Evolutionary conservation across 2,888 invertebrate species (phyloP), one percentile per base, ranked within the genome.

Genomic region (Archips xylosteana): DNA sequence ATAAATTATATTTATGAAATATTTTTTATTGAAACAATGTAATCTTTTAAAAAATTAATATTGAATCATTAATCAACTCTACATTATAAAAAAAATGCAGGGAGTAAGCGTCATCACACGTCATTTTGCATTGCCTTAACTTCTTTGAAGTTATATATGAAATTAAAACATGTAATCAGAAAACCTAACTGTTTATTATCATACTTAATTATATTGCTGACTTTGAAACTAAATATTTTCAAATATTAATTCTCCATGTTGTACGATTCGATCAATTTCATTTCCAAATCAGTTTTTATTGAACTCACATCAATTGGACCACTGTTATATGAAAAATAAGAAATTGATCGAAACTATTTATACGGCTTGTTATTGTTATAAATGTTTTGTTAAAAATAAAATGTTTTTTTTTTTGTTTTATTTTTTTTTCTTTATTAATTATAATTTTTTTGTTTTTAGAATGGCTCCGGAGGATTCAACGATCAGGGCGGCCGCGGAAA

Each of bases 401-500:
- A 83, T 81, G 79, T 88, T 89, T 87, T 71, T 85, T 89, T 88
- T 80, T 59, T 78, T 84, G 83, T 85, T 79, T 76, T 71, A 80
- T 81, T 85, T 85, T 84, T 81, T 80, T 81, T 79, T 83, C 81
- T 85, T 81, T 90, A 84, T 88, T 89, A 87, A 91, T 91, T 89
- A 92, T 92, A 94, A 95, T 93, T 94, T 95, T 95, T 95, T 96
- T 95, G 92, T 96, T 97, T 96, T 95, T 95, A 98, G 98, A 98
- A 97, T 96, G 97, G 97, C 79, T 96, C 96, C 81, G 97, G 96
- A 72, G 95, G 97, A 77, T 97, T 96, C 76, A 96, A 96, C 75
- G 98, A 98, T 81, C 96, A 97, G 79, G 96, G 96, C 66, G 96
- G 97, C 76, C 95, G 98, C 77, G 96, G 96, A 67, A 97, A 97